These are phyloP conservation scores for Parnassius apollo DNA, from an alignment of 2,888 invertebrate species.

Conservation along the genomic window DNA sequence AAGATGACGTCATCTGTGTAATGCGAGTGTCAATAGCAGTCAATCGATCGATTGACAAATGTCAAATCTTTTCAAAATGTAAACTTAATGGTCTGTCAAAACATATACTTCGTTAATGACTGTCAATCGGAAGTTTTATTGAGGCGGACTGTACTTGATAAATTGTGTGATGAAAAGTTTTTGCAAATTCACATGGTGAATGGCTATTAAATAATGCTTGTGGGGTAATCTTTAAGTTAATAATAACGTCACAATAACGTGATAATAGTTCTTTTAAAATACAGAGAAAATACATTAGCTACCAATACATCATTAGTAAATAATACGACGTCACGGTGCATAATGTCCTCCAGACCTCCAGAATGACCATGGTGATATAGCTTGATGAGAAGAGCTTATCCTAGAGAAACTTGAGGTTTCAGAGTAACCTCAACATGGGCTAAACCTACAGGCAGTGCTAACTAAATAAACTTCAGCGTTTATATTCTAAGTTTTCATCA, in stretches of 20 bases:
- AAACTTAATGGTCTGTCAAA: slow-evolving; percentile 75
- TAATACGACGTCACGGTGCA: too few relatives aligned
- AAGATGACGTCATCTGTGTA: slow-evolving; percentile 68
- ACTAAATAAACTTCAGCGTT: too few relatives aligned
- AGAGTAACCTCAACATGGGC: too few relatives aligned
- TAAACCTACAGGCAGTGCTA: too few relatives aligned
- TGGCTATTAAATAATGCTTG: slow-evolving; percentile 1
- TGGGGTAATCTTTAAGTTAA: background rate
- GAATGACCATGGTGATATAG: too few relatives aligned
- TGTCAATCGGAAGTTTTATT: slow-evolving; percentile 48
- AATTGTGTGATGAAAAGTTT: slow-evolving; percentile 64
- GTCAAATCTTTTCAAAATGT: slow-evolving; percentile 51
- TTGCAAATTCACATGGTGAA: slow-evolving; percentile 47
- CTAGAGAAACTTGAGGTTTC: too few relatives aligned
- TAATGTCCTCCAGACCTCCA: too few relatives aligned
- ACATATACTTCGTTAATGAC: slow-evolving; percentile 72
- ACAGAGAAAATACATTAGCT: too few relatives aligned
- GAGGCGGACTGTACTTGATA: slow-evolving; percentile 49
- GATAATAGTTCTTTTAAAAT: too few relatives aligned
- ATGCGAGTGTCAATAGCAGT: slow-evolving; percentile 64
- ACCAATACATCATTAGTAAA: too few relatives aligned
- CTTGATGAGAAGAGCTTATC: too few relatives aligned
- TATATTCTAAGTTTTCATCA: too few relatives aligned
- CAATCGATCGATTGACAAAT: slow-evolving; percentile 54
- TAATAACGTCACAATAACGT: background rate